Base-by-base conservation (phyloP, 2,797 vertebrate genomes). In the Martes flavigula region DNA sequence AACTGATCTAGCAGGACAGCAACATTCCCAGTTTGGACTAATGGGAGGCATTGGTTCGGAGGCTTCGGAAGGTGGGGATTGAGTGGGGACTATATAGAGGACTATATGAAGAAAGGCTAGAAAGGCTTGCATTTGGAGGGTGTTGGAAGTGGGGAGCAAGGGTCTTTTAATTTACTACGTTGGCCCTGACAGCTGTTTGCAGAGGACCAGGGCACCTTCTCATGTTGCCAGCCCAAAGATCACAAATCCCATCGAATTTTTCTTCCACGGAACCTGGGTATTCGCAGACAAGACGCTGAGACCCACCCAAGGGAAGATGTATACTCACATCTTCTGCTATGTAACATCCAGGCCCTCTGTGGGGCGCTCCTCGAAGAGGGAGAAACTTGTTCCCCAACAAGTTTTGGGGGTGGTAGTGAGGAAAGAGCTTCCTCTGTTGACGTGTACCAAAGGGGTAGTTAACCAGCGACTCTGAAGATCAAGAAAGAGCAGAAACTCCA, bases 311-410 rank as follows among this genome's bases (percentile, higher is more conserved):
- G 38, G 35, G 32, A 68, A 84, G 32, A 83, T 0, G 3, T 66
- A 35, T 84, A 94, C 98, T 98, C 88, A 99, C 99, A 97, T 98
- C 93, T 0, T 99, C 98, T 96, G 98, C 98, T 60, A 98, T 84
- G 94, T 99, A 99, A 86, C 73, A 97, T 5, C 99, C 99, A 1
- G 99, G 99, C 2, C 99, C 99, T 15, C 97, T 90, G 0, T 86
- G 35, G 0, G 98, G 98, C 6, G 38, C 40, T 1, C 97, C 97
- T 27, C 17, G 73, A 43, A 98, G 70, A 0, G 94, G 87, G 2
- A 25, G 8, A 79, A 96, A 46, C 60, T 98, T 93, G 95, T 98
- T 98, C 1, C 99, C 99, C 93, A 99, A 38, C 4, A 99, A 98
- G 97, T 98, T 98, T 0, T 98, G 97, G 0, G 98, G 98, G 0